Evolutionary conservation across 1,140 invertebrate species (phyloP).

Genomic region (Lerema accius): DNA sequence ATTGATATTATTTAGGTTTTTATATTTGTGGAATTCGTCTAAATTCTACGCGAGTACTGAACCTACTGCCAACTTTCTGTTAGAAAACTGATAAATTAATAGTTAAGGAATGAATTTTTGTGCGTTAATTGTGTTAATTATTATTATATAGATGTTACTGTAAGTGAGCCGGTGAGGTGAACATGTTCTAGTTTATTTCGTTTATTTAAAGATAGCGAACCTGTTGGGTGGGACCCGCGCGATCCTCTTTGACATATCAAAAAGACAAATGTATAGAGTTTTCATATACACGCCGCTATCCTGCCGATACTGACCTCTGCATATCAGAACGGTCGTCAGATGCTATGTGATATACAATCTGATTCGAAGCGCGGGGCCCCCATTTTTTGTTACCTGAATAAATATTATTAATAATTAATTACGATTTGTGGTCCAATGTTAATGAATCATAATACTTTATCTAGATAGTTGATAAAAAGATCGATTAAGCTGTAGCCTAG

Average conservation of each 20-base stretch:
- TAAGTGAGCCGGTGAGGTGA: conserved; percentile 73
- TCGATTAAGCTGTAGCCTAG: conserved; percentile 64
- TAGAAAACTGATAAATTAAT: conserved; percentile 60
- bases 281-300: conserved; percentile 46
- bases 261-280: conserved; percentile 36
- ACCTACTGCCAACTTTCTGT: conserved; percentile 79
- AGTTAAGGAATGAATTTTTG: conserved; percentile 71
- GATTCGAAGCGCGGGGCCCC: conserved; percentile 52
- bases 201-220: conserved; percentile 75
- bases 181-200: conserved; percentile 76
- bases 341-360: conserved; percentile 42
- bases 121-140: conserved; percentile 78
- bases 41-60: conserved; percentile 69
- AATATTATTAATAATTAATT: conserved; percentile 81
- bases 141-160: conserved; percentile 69
- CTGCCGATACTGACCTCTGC: conserved; percentile 38
- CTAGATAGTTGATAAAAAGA: conserved; percentile 72
- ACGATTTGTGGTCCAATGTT: conserved; percentile 81
- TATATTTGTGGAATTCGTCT: conserved; percentile 50
- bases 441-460: conserved; percentile 79
- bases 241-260: conserved; percentile 59
- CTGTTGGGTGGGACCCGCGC: conserved; percentile 65
- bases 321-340: conserved; percentile 48
- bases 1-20: conserved; percentile 72
- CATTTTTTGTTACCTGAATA: conserved; percentile 82